These are phyloP conservation scores for Boloria selene DNA, from an alignment of 2,888 invertebrate species.

Conservation along the genomic window DNA sequence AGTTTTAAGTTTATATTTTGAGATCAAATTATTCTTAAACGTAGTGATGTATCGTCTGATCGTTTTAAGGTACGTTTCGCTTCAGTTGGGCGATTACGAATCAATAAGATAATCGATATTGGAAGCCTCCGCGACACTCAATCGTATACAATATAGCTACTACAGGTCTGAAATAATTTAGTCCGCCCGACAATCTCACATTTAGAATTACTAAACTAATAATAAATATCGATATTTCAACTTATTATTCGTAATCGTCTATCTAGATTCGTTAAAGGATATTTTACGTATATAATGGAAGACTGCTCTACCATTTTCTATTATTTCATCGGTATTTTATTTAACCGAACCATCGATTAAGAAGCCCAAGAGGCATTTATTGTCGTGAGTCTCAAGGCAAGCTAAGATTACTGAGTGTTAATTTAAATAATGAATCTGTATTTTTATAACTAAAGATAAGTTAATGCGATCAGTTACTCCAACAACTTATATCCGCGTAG, in stretches of 20 bases:
- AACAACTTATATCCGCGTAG: conserved; percentile 55
- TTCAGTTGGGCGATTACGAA: conserved; percentile 20
- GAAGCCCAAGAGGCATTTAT: conserved; percentile 73
- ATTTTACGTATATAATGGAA: conserved; percentile 68
- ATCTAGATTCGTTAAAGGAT: conserved; percentile 48
- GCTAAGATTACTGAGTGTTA: conserved; percentile 74
- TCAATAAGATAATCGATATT: conserved; percentile 3
- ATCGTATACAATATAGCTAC: neutral
- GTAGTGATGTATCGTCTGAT: conserved; percentile 56
- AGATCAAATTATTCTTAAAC: conserved; percentile 68
- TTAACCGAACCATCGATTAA: conserved; percentile 39
- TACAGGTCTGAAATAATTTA: neutral
- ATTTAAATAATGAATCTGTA: conserved; percentile 76
- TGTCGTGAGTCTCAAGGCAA: conserved; percentile 74
- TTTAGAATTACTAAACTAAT: neutral
- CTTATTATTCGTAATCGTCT: conserved; percentile 20
- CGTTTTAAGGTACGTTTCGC: conserved; percentile 48
- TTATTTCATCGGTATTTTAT: conserved; percentile 43
- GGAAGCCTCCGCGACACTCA: neutral
- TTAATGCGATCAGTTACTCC: conserved; percentile 56
- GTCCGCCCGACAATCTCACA: conserved; percentile 18
- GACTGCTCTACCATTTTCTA: conserved; percentile 75
- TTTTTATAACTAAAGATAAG: conserved; percentile 77
- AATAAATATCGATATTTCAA: neutral
- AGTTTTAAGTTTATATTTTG: conserved; percentile 53